Evolutionary conservation across 1,140 invertebrate genomes (phyloP), one percentile per base, ranked within the genome.

Genomic region (Probaryconus sp.): DNA sequence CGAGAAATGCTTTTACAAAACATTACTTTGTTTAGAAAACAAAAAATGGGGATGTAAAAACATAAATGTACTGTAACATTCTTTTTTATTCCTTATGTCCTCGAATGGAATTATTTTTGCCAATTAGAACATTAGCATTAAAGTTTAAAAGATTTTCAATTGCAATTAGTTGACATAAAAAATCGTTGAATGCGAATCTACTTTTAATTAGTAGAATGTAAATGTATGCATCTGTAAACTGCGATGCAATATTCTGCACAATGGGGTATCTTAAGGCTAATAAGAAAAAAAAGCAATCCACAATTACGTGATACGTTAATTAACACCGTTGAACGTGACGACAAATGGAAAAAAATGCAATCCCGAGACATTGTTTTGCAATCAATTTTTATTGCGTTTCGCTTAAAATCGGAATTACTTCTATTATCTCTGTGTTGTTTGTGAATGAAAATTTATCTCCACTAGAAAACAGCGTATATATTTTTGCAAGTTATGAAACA

Each of bases 291-390:
- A 37, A 45, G 24, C 30, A 60, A 47, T 38, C 42, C 31, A 26
- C 30, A 28, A 60, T 60, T 60, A 47, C 42, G 35, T 38, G 42
- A 60, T 47, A 47, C 42, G 55, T 60, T 60, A 60, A 60, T 60
- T 60, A 60, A 60, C 40, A 58, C 26, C 16, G 28, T 18, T n/a
- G 5, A 35, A 51, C 6, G 10, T 9, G 1, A 5, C 10, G 28
- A 58, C 40, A 43, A 24, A 7, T 24, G 21, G 21, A 45, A 43
- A 14, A 16, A 56, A 40, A 17, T n/a, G 5, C 53, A 28, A 58
- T 58, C 24, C 18, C 38, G 14, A 37, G 40, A 35, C 33, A 45
- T 43, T 58, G 53, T 58, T 58, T 58, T 45, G 35, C 53, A 58
- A 58, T 58, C 53, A 24, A 21, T 33, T 58, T 56, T 45, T 58